A percentile compares a stretch with the other conserved stretches of the same genome.
phyloP scores from a whole-genome alignment of 1,140 invertebrate genomes.

The Hesperophylax magnus region DNA sequence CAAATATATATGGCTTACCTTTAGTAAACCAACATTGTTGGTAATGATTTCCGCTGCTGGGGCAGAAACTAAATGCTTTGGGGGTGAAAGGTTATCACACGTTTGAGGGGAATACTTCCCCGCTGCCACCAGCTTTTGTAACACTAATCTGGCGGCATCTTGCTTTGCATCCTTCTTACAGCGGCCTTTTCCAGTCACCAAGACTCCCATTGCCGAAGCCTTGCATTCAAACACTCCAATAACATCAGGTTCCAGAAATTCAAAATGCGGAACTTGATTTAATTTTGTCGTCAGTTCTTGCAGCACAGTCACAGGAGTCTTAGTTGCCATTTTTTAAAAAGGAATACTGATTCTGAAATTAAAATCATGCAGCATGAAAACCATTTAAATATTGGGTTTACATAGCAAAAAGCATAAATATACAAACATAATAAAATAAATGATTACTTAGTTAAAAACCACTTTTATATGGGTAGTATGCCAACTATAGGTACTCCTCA shows the following conservation, averaged over 20 bases:
- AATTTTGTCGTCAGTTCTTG: constrained; percentile 79
- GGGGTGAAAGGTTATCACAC: constrained; percentile 26
- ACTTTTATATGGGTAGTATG: no score
- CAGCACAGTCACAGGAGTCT: constrained; percentile 79
- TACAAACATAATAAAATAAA: no score
- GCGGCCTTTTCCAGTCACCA: constrained; percentile 72
- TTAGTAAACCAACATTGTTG: constrained; percentile 43
- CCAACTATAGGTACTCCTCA: no score
- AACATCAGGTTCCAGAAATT: constrained; percentile 78
- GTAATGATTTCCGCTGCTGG: constrained; percentile 8
- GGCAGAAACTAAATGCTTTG: not conserved
- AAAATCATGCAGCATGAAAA: no score
- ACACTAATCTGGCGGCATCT: constrained; percentile 71
- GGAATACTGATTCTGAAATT: no score
- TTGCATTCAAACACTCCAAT: constrained; percentile 78
- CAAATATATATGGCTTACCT: constrained; percentile 4
- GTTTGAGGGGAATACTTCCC: constrained; percentile 40
- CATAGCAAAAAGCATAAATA: no score
- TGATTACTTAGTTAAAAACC: no score
- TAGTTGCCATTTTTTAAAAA: constrained; percentile 59
- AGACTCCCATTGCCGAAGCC: constrained; percentile 62
- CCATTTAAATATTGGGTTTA: no score
- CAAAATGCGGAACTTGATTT: constrained; percentile 74
- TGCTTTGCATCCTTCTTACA: constrained; percentile 85
- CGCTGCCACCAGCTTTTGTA: constrained; percentile 32